A percentile compares a stretch with the other conserved stretches of the same genome.
Evolutionary conservation across 2,113 vertebrate genomes (phyloP).

Genomic region (Burhinus oedicnemus): DNA sequence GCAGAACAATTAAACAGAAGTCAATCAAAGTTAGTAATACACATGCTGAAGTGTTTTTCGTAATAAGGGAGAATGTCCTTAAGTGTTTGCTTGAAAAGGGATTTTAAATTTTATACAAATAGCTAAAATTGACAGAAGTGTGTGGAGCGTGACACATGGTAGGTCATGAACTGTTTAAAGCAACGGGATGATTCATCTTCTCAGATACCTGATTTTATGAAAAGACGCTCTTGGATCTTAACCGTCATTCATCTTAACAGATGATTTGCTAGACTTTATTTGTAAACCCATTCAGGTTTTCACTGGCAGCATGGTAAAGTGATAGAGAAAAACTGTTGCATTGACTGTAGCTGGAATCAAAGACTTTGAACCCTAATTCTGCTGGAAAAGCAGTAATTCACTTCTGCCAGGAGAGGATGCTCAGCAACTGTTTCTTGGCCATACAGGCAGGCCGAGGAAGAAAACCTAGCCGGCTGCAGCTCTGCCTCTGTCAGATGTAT

Average conservation of each 20-base stretch:
- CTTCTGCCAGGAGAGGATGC: constrained; percentile 48
- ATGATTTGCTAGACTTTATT: not conserved
- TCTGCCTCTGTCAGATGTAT: not conserved
- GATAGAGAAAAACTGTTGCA: not conserved
- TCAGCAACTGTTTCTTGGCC: not conserved
- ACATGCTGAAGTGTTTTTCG: not conserved
- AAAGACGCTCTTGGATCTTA: not conserved
- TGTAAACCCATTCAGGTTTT: not conserved
- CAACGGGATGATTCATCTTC: not conserved
- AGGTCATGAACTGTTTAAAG: not conserved
- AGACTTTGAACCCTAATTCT: not conserved
- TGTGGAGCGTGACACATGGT: not conserved
- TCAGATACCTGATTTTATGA: not conserved
- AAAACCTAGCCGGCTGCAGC: not conserved
- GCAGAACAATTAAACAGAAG: not conserved
- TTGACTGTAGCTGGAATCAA: not conserved
- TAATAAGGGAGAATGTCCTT: not conserved
- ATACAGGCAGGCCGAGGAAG: not conserved
- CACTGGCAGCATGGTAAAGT: not conserved
- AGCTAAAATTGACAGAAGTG: not conserved
- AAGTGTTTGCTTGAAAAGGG: not conserved
- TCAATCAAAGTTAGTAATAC: not conserved
- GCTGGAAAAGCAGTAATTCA: constrained; percentile 8
- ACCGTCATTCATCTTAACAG: not conserved
- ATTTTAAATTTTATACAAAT: not conserved